Conservation (phyloP, 2,797 vertebrate genomes). For the Lithobates sylvaticus region DNA sequence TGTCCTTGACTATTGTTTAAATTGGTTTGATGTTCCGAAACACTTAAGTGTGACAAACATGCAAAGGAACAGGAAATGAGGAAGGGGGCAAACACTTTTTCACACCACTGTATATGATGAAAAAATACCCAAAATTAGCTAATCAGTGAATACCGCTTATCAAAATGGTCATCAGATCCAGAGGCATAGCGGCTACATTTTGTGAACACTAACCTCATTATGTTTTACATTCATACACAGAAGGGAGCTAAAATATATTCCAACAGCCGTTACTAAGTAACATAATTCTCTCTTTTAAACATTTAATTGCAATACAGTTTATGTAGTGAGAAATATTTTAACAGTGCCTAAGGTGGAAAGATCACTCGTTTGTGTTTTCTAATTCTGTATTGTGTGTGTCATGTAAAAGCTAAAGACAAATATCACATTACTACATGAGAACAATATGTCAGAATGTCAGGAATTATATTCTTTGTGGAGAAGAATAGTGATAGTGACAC, state of each 20-base stretch:
- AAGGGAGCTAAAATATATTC: background rate
- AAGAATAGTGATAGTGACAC: background rate
- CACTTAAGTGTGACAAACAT: no score
- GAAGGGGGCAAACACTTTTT: no score
- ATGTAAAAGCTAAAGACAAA: background rate
- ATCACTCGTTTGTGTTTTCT: background rate
- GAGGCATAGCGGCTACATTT: background rate
- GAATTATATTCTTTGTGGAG: background rate
- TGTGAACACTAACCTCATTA: background rate
- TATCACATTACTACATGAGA: background rate
- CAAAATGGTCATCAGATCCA: background rate
- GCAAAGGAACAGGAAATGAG: no score
- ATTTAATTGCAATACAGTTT: no score
- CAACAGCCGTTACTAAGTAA: background rate
- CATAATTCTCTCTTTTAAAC: background rate
- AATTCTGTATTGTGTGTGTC: background rate
- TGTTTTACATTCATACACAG: background rate
- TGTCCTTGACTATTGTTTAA: no score
- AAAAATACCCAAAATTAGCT: background rate
- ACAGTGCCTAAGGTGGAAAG: background rate
- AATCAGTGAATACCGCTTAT: background rate
- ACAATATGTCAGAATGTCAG: background rate
- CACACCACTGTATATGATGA: no score
- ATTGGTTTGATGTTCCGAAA: no score
- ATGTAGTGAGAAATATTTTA: background rate